Percentiles rank a stretch among this genome's conserved stretches.
phyloP scores from a whole-genome alignment of 2,797 vertebrate species.

The Clamator glandarius region DNA sequence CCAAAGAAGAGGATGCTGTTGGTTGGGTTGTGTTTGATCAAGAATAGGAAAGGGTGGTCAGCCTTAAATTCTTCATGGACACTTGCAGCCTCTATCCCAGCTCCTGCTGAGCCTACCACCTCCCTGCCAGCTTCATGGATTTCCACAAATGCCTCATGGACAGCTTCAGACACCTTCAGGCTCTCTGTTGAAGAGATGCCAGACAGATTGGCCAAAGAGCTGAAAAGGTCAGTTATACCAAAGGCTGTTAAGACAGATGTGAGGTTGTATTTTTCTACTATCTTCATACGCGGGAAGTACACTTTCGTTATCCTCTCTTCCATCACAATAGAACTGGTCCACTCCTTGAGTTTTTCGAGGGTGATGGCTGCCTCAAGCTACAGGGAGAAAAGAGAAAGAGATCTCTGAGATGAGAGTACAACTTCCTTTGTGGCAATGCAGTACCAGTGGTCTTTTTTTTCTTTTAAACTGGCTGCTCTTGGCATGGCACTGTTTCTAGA shows the following conservation, averaged over 20 bases:
- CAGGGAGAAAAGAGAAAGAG: not conserved
- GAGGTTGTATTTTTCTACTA: constrained; percentile 74
- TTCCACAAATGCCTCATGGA: constrained; percentile 32
- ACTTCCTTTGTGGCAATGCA: not conserved
- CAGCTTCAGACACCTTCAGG: constrained; percentile 22
- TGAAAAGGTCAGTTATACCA: constrained; percentile 57
- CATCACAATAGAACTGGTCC: constrained; percentile 76
- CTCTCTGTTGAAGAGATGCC: constrained; percentile 31
- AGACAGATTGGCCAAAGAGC: constrained; percentile 33
- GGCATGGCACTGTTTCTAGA: not conserved
- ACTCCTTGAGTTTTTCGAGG: constrained; percentile 79
- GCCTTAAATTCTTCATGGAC: not conserved
- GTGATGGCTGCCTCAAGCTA: constrained; percentile 80
- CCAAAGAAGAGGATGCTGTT: constrained; percentile 35
- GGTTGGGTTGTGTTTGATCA: constrained; percentile 1
- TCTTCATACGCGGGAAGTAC: constrained; percentile 79
- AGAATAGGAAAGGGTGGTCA: constrained; percentile 39
- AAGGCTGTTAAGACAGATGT: not conserved
- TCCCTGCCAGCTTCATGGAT: constrained; percentile 44
- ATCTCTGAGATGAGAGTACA: not conserved
- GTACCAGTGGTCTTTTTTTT: not conserved
- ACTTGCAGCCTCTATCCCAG: not conserved
- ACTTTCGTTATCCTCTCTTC: constrained; percentile 71
- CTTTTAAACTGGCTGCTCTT: not conserved
- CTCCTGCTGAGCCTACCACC: not conserved